Evolutionary conservation across 2,113 vertebrate genomes (phyloP), one percentile per base, ranked within the genome.

Genomic region (Tauraco erythrolophus): DNA sequence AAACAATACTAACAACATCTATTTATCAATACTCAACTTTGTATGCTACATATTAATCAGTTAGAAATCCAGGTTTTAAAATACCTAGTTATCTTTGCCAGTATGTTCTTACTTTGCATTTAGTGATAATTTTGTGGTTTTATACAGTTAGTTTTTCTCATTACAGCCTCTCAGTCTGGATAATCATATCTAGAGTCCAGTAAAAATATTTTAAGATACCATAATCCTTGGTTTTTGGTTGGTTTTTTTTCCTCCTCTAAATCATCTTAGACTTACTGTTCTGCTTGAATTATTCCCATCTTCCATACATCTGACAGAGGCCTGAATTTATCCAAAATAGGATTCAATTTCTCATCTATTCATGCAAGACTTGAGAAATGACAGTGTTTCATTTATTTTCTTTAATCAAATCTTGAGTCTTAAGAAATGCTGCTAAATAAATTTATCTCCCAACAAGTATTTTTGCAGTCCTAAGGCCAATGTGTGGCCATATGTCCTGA

Each of bases 341-440:
- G 66, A 94, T 75, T 77, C 58, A 65, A 89, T 86, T 86, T 90
- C 62, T 94, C 88, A 95, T 66, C 37, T 89, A 33, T 37, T 80
- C 64, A 78, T 41, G 64, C 33, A 89, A 30, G 31, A 64, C 84
- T 84, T 75, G 30, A 89, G 53, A 94, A 89, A 85, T 64, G 51
- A 58, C 30, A 89, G 22, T 19, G 48, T 46, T 90, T 74, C 60
- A 71, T 37, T 45, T 82, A 82, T n/a, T 88, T 81, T 56, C 45
- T 87, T 30, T 64, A 70, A 84, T 51, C 68, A 78, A 84, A 81
- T 31, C 21, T 35, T 17, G 7, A 12, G 24, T 86, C 48, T 56
- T 74, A 77, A 53, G 65, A 70, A 84, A 64, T 23, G 23, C 9
- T 61, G 19, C 45, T 64, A 84, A 82, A 58, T 39, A 46, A 45